These are phyloP conservation scores for Strigamia transsilvanica DNA, from an alignment of 2,888 invertebrate genomes.

Conservation along the genomic window DNA sequence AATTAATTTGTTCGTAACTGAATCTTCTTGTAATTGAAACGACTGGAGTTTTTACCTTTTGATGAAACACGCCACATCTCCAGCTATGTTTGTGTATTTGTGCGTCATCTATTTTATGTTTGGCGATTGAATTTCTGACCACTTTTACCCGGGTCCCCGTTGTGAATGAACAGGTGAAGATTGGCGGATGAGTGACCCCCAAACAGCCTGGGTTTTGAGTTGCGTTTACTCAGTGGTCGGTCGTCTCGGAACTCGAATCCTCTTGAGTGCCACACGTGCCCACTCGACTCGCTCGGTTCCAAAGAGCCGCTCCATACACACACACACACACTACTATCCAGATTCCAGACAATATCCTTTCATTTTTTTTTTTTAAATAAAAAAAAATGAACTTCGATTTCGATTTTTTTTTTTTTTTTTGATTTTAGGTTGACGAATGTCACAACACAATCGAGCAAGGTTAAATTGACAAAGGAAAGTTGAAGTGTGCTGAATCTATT, in stretches of 20 bases:
- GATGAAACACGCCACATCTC: slow-evolving; percentile 36
- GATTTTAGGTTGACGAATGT: slow-evolving; percentile 7
- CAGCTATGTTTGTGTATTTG: slow-evolving; percentile 30
- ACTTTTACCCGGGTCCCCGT: slow-evolving; percentile 36
- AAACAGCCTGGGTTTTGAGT: slow-evolving; percentile 45
- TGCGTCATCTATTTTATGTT: slow-evolving; percentile 36
- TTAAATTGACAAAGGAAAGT: slow-evolving; percentile 26
- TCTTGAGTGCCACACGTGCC: slow-evolving; percentile 49
- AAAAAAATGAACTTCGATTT: background rate
- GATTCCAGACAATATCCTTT: slow-evolving; percentile 8
- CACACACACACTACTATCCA: slow-evolving; percentile 9
- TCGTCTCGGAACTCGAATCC: slow-evolving; percentile 46
- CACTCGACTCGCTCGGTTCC: slow-evolving; percentile 46
- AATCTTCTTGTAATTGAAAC: background rate
- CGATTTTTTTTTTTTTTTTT: background rate
- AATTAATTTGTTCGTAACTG: background rate
- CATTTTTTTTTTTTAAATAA: background rate
- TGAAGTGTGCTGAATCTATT: slow-evolving; percentile 23
- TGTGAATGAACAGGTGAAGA: slow-evolving; percentile 49
- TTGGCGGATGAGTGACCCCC: slow-evolving; percentile 48
- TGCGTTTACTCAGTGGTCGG: slow-evolving; percentile 49
- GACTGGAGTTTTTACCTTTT: slow-evolving; percentile 10
- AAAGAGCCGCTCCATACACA: slow-evolving; percentile 38
- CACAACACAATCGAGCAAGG: slow-evolving; percentile 2
- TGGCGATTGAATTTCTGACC: slow-evolving; percentile 48